A percentile compares a stretch with the other conserved stretches of the same genome.
These are phyloP conservation scores for Rhorus exstirpatorius DNA, from an alignment of 2,888 invertebrate species.

Conservation along the genomic window DNA sequence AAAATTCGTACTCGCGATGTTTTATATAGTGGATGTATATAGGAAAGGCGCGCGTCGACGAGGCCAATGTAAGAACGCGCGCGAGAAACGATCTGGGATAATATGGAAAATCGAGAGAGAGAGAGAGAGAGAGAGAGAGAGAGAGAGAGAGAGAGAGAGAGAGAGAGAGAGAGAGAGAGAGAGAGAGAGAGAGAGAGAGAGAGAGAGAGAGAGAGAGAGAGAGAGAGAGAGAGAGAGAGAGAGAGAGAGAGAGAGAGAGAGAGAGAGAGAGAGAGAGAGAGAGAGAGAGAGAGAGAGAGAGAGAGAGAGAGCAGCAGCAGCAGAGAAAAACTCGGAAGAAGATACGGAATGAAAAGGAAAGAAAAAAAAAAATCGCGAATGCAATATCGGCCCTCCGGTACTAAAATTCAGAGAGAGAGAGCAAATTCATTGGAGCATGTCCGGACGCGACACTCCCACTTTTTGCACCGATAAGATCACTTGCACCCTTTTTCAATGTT, in stretches of 20 bases:
- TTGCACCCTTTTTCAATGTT: slow-evolving; percentile 57
- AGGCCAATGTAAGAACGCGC: slow-evolving; percentile 39
- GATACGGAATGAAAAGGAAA: background rate
- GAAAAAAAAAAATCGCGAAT: slow-evolving; percentile 58
- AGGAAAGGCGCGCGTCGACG: slow-evolving; percentile 29
- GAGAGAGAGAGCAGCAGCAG: background rate
- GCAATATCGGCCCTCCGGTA: slow-evolving; percentile 33
- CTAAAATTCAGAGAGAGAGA: slow-evolving; percentile 36
- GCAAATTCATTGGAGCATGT: slow-evolving; percentile 66
- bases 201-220: too few species aligned
- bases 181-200: too few species aligned
- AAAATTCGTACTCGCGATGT: slow-evolving; percentile 28
- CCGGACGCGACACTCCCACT: slow-evolving; percentile 77
- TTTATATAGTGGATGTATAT: slow-evolving; percentile 11
- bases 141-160: slow-evolving; percentile 17
- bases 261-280: too few species aligned
- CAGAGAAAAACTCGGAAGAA: background rate
- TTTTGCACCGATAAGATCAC: slow-evolving; percentile 68
- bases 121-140: slow-evolving; percentile 13
- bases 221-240: too few species aligned
- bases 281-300: too few species aligned
- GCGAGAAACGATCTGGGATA: slow-evolving; percentile 41
- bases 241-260: too few species aligned
- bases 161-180: slow-evolving; percentile 37
- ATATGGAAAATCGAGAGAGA: too few species aligned